A percentile compares a stretch with the other conserved stretches of the same genome.
Evolutionary conservation across 2,797 vertebrate species (phyloP).

Genomic region (Macroramphosus scolopax): DNA sequence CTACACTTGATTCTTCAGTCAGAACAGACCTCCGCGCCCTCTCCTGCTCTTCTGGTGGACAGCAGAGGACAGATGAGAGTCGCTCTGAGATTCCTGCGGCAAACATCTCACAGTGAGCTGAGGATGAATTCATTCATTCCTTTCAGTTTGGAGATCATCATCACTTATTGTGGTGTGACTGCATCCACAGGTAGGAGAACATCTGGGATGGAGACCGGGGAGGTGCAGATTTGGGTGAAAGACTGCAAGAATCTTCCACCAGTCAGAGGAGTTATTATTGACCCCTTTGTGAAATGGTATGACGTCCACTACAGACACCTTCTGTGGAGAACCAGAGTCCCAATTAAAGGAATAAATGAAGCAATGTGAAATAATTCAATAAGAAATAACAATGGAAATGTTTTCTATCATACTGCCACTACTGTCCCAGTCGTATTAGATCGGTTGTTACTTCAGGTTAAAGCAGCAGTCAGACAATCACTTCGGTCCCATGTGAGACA

Average conservation of each 20-base stretch:
- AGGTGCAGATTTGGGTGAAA: slow-evolving; percentile 96
- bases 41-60: slow-evolving; percentile 63
- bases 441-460: too few species aligned
- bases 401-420: too few species aligned
- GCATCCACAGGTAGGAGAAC: slow-evolving; percentile 74
- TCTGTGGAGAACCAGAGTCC: too few species aligned
- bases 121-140: background rate
- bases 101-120: slow-evolving; percentile 77
- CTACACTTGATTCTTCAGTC: slow-evolving; percentile 28
- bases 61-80: slow-evolving; percentile 86
- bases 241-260: slow-evolving; percentile 86
- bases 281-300: slow-evolving; percentile 96
- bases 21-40: slow-evolving; percentile 37
- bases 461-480: too few species aligned
- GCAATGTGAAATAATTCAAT: background rate
- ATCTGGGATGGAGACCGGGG: slow-evolving; percentile 75
- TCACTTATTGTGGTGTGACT: slow-evolving; percentile 5
- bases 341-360: background rate
- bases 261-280: slow-evolving; percentile 80
- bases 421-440: too few species aligned
- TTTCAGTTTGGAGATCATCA: background rate
- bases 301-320: slow-evolving; percentile 13
- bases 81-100: slow-evolving; percentile 84
- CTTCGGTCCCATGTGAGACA: too few species aligned
- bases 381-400: too few species aligned